Conservation (phyloP, 2,797 vertebrate genomes). For the Pagetopsis macropterus region DNA sequence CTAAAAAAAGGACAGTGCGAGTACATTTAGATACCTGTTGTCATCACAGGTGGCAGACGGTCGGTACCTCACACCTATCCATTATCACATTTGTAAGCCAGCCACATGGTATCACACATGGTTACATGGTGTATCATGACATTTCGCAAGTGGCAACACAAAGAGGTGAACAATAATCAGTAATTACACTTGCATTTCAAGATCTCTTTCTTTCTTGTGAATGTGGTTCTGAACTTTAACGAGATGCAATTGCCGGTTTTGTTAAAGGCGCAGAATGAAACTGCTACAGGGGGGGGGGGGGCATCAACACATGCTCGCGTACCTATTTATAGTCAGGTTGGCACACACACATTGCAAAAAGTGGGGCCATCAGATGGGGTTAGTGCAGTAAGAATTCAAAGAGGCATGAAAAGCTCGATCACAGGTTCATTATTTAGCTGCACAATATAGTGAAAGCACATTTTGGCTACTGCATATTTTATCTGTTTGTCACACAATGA, state of each 20-base stretch:
- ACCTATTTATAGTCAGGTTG: conserved; percentile 68
- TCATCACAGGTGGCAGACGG: conserved; percentile 49
- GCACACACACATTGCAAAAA: conserved; percentile 27
- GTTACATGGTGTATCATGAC: conserved; percentile 8
- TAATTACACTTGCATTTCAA: conserved; percentile 2
- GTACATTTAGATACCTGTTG: conserved; percentile 50
- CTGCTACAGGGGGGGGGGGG: not conserved
- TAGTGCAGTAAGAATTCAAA: conserved; percentile 51
- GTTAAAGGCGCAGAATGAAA: not conserved
- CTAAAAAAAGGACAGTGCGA: conserved; percentile 35
- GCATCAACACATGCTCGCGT: conserved; percentile 46
- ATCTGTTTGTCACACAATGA: conserved; percentile 15
- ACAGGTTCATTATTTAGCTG: conserved; percentile 24
- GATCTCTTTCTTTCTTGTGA: not conserved
- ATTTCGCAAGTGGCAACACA: conserved; percentile 23
- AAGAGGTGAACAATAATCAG: conserved; percentile 11
- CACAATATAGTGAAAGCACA: not conserved
- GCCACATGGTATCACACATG: conserved; percentile 30
- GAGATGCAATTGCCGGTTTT: conserved; percentile 3
- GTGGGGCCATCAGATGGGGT: conserved; percentile 37
- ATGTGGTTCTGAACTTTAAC: conserved; percentile 13
- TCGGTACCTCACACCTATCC: conserved; percentile 41
- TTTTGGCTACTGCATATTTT: conserved; percentile 8
- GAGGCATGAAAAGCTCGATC: conserved; percentile 32
- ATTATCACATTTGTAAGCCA: conserved; percentile 38